Conservation (phyloP, 2,888 invertebrate genomes). For the Trissolcus brochymenae region DNA sequence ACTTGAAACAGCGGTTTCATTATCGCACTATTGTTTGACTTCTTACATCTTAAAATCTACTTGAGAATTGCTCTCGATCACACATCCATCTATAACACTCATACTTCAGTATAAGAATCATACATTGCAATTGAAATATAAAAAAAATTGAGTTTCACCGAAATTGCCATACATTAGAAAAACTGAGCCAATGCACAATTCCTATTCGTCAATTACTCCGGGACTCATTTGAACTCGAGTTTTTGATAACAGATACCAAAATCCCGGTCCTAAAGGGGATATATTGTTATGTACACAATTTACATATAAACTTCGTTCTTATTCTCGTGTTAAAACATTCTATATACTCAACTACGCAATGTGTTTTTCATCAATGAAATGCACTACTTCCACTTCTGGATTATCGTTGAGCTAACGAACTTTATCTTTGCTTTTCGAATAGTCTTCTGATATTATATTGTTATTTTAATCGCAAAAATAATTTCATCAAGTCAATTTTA, state of each 20-base stretch:
- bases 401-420: slow-evolving; percentile 12
- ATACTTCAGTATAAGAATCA: slow-evolving; percentile 27
- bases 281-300: slow-evolving; percentile 60
- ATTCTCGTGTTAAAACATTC: slow-evolving; percentile 25
- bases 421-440: background rate
- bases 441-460: background rate
- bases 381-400: slow-evolving; percentile 22
- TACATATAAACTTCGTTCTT: slow-evolving; percentile 56
- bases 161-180: slow-evolving; percentile 11
- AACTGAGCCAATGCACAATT: slow-evolving; percentile 34
- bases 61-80: slow-evolving; percentile 8
- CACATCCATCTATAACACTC: slow-evolving; percentile 14
- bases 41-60: slow-evolving; percentile 15
- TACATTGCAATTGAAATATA: slow-evolving; percentile 17
- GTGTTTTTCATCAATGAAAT: slow-evolving; percentile 16
- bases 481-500: no score
- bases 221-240: slow-evolving; percentile 1
- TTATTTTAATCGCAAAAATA: no score
- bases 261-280: slow-evolving; percentile 18
- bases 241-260: slow-evolving; percentile 11
- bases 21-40: slow-evolving; percentile 12
- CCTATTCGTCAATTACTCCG: slow-evolving; percentile 33
- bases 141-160: background rate
- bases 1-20: no score
- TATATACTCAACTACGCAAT: slow-evolving; percentile 19